These are phyloP conservation scores for Heteronetta atricapilla DNA, from an alignment of 2,113 vertebrate genomes.

Conservation along the genomic window DNA sequence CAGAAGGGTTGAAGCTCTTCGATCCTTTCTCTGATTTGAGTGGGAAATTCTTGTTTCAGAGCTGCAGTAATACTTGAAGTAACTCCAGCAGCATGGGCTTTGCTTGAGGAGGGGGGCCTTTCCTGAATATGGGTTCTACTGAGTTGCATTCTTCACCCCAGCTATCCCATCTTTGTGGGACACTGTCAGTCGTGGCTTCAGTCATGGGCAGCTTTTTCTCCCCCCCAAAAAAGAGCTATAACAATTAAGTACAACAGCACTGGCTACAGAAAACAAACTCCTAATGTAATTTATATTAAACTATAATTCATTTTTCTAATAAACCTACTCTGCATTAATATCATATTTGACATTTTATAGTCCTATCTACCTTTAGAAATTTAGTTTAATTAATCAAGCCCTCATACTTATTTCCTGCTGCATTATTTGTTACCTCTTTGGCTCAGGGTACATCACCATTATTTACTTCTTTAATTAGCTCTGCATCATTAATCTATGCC, in stretches of 20 bases:
- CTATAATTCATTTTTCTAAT: constrained; percentile 60
- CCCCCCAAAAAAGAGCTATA: not conserved
- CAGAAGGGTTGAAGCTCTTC: not conserved
- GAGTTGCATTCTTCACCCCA: not conserved
- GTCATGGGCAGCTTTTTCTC: not conserved
- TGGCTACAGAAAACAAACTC: not conserved
- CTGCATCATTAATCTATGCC: constrained; percentile 46
- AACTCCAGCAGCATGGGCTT: rapidly evolving
- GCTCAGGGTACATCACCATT: constrained; percentile 6
- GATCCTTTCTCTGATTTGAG: not conserved
- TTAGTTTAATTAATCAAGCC: constrained; percentile 48
- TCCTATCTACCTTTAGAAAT: constrained; percentile 52
- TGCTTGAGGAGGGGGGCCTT: not conserved
- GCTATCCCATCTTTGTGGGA: not conserved
- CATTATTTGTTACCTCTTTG: constrained; percentile 27
- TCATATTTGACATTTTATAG: constrained; percentile 50
- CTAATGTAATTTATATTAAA: constrained; percentile 60
- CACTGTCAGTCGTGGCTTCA: rapidly evolving
- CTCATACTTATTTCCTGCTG: constrained; percentile 1
- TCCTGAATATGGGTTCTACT: not conserved
- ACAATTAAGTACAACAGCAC: not conserved
- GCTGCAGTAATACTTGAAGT: not conserved
- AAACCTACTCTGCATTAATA: constrained; percentile 54
- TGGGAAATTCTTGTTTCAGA: not conserved
- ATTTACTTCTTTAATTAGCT: constrained; percentile 74